A percentile compares a stretch with the other conserved stretches of the same genome.
Conservation (phyloP, 2,113 vertebrate genomes). For the Delphinus delphis region DNA sequence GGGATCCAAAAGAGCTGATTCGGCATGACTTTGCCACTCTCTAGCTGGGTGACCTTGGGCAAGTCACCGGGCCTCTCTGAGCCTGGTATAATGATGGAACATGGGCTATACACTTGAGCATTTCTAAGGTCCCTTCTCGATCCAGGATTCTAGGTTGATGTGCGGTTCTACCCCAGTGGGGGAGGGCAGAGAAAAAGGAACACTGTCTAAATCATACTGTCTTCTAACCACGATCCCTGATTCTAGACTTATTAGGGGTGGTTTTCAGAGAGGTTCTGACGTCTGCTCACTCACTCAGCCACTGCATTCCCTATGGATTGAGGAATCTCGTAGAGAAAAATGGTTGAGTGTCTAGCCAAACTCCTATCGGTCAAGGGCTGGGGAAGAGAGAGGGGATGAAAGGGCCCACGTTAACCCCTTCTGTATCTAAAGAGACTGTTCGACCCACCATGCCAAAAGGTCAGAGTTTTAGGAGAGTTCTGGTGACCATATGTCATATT, state of each 20-base stretch:
- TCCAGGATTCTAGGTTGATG: background rate
- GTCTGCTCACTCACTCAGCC: background rate
- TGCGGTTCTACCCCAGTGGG: background rate
- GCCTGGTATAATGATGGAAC: background rate
- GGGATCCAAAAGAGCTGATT: background rate
- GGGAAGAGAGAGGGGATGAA: background rate
- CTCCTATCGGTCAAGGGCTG: rapidly evolving
- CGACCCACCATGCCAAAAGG: background rate
- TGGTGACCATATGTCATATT: too few species aligned
- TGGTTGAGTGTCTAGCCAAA: background rate
- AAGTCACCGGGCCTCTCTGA: background rate
- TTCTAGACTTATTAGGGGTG: background rate
- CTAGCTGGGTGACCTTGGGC: background rate
- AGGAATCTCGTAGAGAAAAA: background rate
- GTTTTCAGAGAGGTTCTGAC: background rate
- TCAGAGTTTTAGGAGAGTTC: background rate
- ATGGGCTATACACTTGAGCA: background rate
- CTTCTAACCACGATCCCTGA: background rate
- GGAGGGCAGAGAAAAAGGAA: background rate
- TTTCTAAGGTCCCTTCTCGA: background rate
- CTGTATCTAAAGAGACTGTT: background rate
- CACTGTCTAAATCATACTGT: rapidly evolving
- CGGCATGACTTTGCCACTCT: background rate
- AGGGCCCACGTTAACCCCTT: background rate
- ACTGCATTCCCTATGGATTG: background rate